Conservation (phyloP, 2,888 invertebrate species). For the Baccha elongata region DNA sequence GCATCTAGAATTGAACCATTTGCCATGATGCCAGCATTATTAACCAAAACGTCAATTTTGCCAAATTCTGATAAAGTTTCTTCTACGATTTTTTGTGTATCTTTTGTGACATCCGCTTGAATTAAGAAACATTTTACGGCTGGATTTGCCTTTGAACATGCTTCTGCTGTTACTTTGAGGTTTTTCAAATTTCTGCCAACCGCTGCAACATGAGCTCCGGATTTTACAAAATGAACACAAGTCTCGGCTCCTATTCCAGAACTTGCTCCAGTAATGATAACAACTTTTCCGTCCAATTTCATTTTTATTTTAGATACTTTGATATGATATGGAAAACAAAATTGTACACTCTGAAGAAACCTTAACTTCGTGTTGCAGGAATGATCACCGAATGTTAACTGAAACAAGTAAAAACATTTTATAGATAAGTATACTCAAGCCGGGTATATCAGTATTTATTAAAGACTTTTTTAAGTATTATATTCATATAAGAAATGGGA, state of each 20-base stretch:
- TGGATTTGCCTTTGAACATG: slow-evolving; percentile 84
- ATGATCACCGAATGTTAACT: background rate
- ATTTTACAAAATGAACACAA: slow-evolving; percentile 86
- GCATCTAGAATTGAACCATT: slow-evolving; percentile 91
- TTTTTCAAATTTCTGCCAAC: slow-evolving; percentile 88
- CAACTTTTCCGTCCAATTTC: slow-evolving; percentile 81
- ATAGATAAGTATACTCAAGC: background rate
- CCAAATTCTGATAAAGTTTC: slow-evolving; percentile 86
- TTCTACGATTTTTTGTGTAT: slow-evolving; percentile 86
- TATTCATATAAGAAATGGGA: too few relatives aligned
- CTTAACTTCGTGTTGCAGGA: background rate
- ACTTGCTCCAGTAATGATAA: slow-evolving; percentile 87
- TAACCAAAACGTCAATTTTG: slow-evolving; percentile 88
- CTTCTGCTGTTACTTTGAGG: slow-evolving; percentile 85
- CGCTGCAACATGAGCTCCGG: slow-evolving; percentile 86
- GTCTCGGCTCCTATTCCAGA: slow-evolving; percentile 90
- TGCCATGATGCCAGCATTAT: slow-evolving; percentile 94
- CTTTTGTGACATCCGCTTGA: slow-evolving; percentile 85
- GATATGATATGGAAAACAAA: background rate
- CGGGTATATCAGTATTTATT: too few relatives aligned
- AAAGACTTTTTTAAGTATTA: too few relatives aligned
- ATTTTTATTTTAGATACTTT: slow-evolving; percentile 69
- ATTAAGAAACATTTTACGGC: slow-evolving; percentile 81
- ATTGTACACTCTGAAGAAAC: background rate
- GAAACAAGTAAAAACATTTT: background rate